phyloP scores from a whole-genome alignment of 1,140 invertebrate genomes.

The Danaus plexippus region DNA sequence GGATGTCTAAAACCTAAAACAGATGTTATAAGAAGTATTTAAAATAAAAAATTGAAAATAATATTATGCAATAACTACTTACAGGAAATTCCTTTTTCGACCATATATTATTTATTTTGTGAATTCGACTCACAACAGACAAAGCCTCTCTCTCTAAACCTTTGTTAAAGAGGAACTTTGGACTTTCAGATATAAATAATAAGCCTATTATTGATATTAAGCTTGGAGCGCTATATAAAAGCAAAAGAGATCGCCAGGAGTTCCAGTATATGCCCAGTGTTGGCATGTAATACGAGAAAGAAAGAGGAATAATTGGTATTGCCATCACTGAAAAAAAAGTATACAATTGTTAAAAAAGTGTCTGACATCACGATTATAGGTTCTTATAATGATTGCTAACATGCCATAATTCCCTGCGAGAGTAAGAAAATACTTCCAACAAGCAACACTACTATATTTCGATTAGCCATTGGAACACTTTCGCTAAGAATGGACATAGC shows the following conservation, averaged over 20 bases:
- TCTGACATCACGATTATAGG: neutral
- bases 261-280: slow-evolving; percentile 48
- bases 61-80: slow-evolving; percentile 5
- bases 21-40: no score
- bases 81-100: slow-evolving; percentile 29
- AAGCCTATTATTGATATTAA: slow-evolving; percentile 28
- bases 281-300: slow-evolving; percentile 38
- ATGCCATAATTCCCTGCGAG: slow-evolving; percentile 41
- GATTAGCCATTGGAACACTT: slow-evolving; percentile 38
- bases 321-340: slow-evolving; percentile 36
- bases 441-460: slow-evolving; percentile 29
- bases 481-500: slow-evolving; percentile 46
- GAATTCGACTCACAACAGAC: slow-evolving; percentile 35
- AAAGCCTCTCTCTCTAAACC: slow-evolving; percentile 34
- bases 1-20: no score
- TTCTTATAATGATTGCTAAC: slow-evolving; percentile 17
- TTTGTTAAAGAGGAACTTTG: slow-evolving; percentile 38
- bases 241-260: slow-evolving; percentile 43
- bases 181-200: slow-evolving; percentile 44
- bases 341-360: neutral
- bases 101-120: slow-evolving; percentile 29
- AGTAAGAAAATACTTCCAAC: slow-evolving; percentile 40
- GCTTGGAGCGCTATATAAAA: slow-evolving; percentile 40
- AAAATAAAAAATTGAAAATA: no score
- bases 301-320: slow-evolving; percentile 46